Base-by-base conservation (phyloP, 2,888 invertebrate genomes). In the Dioctria linearis region DNA sequence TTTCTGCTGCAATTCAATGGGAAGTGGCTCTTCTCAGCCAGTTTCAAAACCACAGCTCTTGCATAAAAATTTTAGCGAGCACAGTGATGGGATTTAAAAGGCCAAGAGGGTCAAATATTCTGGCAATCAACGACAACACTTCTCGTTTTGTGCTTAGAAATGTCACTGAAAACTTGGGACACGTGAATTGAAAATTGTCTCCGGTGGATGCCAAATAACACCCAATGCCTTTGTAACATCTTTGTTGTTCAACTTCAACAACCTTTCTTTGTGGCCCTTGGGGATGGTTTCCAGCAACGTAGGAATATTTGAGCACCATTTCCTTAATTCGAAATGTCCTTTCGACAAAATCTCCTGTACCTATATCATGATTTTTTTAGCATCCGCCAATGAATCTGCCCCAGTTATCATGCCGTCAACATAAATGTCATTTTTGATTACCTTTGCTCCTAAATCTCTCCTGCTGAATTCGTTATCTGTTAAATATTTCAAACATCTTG, bases 391-490 rank as follows among this genome's bases (percentile, higher is more conserved):
- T 5, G 59, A n/a, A 59, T 84, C 76, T 1, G 75, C 49, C 5
- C 83, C 83, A 4, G 82, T 78, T 43, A 84, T 25, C 4, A 83
- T 43, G 37, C 83, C 84, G 69, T 84, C 84, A 37, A 84, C 82
- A 61, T 83, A 84, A 54, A 84, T 84, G 66, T 83, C 80, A 37
- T 57, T 81, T 78, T 76, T 79, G 37, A 84, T 83, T 13, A 82
- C 78, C 46, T 66, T 42, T 59, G 80, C 66, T 8, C 81, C 81
- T 25, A 67, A 42, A 2, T 66, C 66, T 2, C 3, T 11, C 6
- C 37, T 57, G 8, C 9, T 8, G 67, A 81, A 59, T 40, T 78
- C 1, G 5, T 13, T 11, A 39, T 69, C 69, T n/a, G 69, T 46
- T 2, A 69, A 37, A 2, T 49, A 46, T n/a, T 42, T 69, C 11